phyloP scores from a whole-genome alignment of 2,888 invertebrate genomes.

The Sisyra terminalis region DNA sequence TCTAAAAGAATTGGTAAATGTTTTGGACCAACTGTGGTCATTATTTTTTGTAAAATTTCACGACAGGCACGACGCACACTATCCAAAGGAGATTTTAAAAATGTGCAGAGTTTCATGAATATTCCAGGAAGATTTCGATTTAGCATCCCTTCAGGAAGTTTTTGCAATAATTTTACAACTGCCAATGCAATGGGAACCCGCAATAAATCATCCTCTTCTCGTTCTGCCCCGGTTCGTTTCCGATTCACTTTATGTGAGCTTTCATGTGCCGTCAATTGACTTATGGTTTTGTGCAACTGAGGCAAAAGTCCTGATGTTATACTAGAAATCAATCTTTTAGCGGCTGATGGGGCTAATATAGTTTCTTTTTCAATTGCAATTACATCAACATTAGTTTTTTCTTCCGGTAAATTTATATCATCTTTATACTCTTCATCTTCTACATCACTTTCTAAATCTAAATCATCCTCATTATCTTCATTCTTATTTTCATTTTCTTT shows the following conservation, averaged over 20 bases:
- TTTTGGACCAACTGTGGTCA: slow-evolving; percentile 65
- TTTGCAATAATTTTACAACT: slow-evolving; percentile 77
- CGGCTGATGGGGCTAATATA: slow-evolving; percentile 49
- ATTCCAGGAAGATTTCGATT: slow-evolving; percentile 67
- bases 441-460: slow-evolving; percentile 25
- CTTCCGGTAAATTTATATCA: slow-evolving; percentile 16
- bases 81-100: slow-evolving; percentile 74
- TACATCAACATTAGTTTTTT: slow-evolving; percentile 13
- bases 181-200: slow-evolving; percentile 87
- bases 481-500: slow-evolving; percentile 9
- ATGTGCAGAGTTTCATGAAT: slow-evolving; percentile 77
- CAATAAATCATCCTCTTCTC: slow-evolving; percentile 82
- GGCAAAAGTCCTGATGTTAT: slow-evolving; percentile 61
- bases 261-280: slow-evolving; percentile 54
- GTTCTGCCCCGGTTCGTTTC: slow-evolving; percentile 43
- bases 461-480: slow-evolving; percentile 20
- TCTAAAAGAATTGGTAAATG: slow-evolving; percentile 63
- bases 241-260: slow-evolving; percentile 63
- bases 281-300: slow-evolving; percentile 55
- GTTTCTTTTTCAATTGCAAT: slow-evolving; percentile 29
- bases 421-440: slow-evolving; percentile 19
- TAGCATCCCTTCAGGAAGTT: slow-evolving; percentile 60
- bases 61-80: slow-evolving; percentile 73
- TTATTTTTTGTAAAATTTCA: slow-evolving; percentile 84
- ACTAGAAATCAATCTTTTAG: slow-evolving; percentile 55